phyloP scores from a whole-genome alignment of 1,140 invertebrate genomes.

The Amyelois transitella region DNA sequence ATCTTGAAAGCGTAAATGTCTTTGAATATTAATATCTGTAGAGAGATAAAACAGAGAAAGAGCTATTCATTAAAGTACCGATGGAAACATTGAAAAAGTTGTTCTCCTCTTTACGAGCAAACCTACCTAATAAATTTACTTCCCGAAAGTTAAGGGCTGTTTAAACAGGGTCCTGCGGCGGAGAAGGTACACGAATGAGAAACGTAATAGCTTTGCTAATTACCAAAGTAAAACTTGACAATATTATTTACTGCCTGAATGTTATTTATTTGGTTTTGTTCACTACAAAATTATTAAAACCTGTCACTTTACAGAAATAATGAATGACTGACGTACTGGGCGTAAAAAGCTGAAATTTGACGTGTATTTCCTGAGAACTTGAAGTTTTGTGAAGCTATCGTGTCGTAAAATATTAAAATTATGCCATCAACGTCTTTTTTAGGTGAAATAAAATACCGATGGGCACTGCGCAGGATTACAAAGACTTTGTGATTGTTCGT shows the following conservation, averaged over 20 bases:
- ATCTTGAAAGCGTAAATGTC: neutral
- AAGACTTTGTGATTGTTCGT: neutral
- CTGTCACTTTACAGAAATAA: no score
- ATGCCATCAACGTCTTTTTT: neutral
- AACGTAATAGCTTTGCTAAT: neutral
- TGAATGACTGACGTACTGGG: no score
- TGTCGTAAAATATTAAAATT: no score
- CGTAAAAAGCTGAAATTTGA: no score
- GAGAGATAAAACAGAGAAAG: neutral
- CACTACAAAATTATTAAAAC: no score
- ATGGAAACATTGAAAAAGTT: slow-evolving; percentile 6
- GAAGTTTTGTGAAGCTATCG: no score
- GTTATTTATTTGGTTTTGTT: neutral
- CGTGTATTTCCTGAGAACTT: no score
- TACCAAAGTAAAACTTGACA: neutral
- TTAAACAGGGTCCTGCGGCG: neutral
- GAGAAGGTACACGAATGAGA: neutral
- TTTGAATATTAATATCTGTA: neutral
- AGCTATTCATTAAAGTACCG: slow-evolving; percentile 1
- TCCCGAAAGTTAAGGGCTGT: neutral
- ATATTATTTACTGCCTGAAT: neutral
- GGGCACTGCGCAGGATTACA: neutral
- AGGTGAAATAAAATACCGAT: slow-evolving; percentile 3
- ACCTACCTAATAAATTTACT: slow-evolving; percentile 5
- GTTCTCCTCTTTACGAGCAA: slow-evolving; percentile 1